Evolutionary conservation across 2,888 invertebrate species (phyloP).

Genomic region (Hirudinaria manillensis): DNA sequence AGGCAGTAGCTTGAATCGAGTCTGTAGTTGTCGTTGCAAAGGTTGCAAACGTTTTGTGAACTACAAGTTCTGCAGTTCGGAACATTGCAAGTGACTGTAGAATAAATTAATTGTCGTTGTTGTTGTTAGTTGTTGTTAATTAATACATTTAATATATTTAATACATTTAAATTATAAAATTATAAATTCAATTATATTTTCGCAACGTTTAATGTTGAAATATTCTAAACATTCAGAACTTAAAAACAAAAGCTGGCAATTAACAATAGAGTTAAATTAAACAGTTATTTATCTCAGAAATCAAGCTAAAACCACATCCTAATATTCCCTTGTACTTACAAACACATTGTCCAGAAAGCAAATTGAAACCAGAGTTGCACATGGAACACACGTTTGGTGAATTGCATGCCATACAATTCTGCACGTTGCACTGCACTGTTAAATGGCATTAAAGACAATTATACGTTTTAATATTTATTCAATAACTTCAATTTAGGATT

Average conservation of each 20-base stretch:
- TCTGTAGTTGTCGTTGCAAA: background rate
- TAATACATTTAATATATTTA: background rate
- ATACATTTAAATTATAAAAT: too few species aligned
- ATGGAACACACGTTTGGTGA: background rate
- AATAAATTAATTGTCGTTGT: background rate
- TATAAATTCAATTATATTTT: too few species aligned
- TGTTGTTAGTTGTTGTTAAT: background rate
- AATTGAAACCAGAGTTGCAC: background rate
- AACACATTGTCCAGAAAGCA: background rate
- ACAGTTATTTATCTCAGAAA: background rate
- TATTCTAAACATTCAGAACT: too few species aligned
- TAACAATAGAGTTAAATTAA: too few species aligned
- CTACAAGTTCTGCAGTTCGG: background rate
- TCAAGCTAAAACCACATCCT: too few species aligned
- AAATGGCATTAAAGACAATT: too few species aligned
- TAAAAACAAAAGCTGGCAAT: too few species aligned
- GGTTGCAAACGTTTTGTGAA: background rate
- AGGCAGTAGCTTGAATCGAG: constrained; percentile 4
- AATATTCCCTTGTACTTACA: background rate
- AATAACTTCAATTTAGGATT: too few species aligned
- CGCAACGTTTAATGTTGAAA: too few species aligned
- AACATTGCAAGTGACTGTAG: background rate
- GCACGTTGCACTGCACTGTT: constrained; percentile 21
- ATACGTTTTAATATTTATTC: too few species aligned
- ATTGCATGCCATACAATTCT: background rate